phyloP scores from a whole-genome alignment of 1,140 invertebrate species.

The Hypothenemus hampei region DNA sequence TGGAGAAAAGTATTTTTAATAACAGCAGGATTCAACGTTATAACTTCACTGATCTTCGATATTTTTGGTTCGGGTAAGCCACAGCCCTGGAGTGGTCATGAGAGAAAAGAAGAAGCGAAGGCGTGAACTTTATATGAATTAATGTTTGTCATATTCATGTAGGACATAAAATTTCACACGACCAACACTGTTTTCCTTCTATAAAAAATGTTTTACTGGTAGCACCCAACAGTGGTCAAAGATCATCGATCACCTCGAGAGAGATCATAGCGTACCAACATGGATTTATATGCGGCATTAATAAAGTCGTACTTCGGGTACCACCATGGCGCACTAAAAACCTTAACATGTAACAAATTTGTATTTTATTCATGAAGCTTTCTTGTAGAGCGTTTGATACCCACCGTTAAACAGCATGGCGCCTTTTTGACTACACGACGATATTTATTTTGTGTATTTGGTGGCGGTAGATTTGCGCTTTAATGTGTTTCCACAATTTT shows the following conservation, averaged over 20 bases:
- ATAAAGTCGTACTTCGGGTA: constrained; percentile 30
- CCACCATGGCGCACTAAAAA: constrained; percentile 21
- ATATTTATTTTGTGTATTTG: constrained; percentile 23
- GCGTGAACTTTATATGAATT: background rate
- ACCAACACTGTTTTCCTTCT: constrained; percentile 14
- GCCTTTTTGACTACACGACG: constrained; percentile 20
- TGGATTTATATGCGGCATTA: constrained; percentile 32
- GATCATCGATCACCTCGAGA: constrained; percentile 18
- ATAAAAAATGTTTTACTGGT: constrained; percentile 30
- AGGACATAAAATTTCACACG: constrained; percentile 18
- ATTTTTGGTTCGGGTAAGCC: constrained; percentile 27
- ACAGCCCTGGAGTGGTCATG: constrained; percentile 25
- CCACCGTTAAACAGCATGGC: constrained; percentile 25
- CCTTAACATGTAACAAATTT: constrained; percentile 36
- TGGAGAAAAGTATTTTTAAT: constrained; percentile 27
- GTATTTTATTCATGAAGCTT: constrained; percentile 36
- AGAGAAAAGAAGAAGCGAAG: background rate
- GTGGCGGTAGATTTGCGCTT: no score
- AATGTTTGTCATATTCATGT: background rate
- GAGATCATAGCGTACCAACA: constrained; percentile 24
- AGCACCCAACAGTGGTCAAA: constrained; percentile 21
- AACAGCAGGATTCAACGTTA: constrained; percentile 15
- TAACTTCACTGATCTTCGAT: constrained; percentile 13
- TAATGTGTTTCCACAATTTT: no score
- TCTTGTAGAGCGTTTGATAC: constrained; percentile 34